Conservation (phyloP, 2,797 vertebrate species). For the Meriones psammophilus region DNA sequence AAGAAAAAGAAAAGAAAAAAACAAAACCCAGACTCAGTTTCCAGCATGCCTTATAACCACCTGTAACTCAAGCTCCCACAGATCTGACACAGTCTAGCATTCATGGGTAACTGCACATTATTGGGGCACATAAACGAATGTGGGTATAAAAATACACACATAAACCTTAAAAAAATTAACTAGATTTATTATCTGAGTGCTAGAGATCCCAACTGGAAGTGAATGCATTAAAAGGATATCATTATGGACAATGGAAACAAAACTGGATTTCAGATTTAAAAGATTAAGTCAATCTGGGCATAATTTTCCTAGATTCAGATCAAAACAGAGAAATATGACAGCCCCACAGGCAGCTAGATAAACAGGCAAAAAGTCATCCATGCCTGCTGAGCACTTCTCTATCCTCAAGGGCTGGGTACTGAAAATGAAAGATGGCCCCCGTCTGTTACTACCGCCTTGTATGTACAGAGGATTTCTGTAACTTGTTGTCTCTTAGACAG, state of each 20-base stretch:
- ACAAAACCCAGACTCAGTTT: background rate
- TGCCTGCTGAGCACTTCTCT: background rate
- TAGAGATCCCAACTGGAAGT: constrained; percentile 22
- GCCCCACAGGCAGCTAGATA: background rate
- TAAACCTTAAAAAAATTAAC: background rate
- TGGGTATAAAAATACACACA: background rate
- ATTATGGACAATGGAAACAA: constrained; percentile 18
- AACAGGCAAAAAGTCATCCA: background rate
- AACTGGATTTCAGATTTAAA: constrained; percentile 42
- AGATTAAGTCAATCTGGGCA: constrained; percentile 49
- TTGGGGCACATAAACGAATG: background rate
- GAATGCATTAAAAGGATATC: constrained; percentile 2
- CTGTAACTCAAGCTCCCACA: background rate
- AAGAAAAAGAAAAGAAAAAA: too few relatives aligned
- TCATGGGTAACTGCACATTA: background rate
- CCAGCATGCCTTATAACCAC: background rate
- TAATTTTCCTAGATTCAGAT: constrained; percentile 62
- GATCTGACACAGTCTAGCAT: background rate
- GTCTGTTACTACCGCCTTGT: background rate
- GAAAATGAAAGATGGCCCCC: background rate
- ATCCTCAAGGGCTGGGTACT: background rate
- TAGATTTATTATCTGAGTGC: background rate
- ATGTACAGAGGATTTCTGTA: background rate
- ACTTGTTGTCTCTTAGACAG: background rate
- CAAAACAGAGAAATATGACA: background rate